Conservation (phyloP, 1,140 invertebrate genomes). For the Amyelois transitella region DNA sequence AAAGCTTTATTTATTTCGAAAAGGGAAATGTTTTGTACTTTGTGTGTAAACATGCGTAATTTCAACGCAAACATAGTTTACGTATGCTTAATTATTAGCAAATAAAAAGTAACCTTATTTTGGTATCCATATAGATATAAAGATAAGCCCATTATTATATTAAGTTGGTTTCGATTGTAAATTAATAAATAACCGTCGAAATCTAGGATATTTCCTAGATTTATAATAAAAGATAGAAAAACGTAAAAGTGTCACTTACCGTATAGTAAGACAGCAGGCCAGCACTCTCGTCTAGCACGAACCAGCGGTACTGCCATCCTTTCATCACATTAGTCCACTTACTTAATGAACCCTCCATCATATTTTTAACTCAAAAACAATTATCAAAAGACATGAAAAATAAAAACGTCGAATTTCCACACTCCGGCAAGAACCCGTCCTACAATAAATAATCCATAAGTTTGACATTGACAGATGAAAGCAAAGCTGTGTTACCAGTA, state of each 20-base stretch:
- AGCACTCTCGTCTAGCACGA: slow-evolving; percentile 97
- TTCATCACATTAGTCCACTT: slow-evolving; percentile 99
- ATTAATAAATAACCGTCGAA: slow-evolving; percentile 1
- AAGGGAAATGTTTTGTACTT: neutral
- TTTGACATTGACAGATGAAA: slow-evolving; percentile 51
- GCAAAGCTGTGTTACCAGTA: slow-evolving; percentile 28
- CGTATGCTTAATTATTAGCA: neutral
- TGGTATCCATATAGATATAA: neutral
- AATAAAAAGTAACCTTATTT: neutral
- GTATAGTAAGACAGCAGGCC: slow-evolving; percentile 97
- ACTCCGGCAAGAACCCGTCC: slow-evolving; percentile 38
- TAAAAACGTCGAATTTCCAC: slow-evolving; percentile 54
- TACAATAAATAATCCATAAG: slow-evolving; percentile 64
- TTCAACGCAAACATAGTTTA: neutral
- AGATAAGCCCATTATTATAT: too few species aligned
- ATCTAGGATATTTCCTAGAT: slow-evolving; percentile 8
- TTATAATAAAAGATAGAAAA: slow-evolving; percentile 8
- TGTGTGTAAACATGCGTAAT: neutral
- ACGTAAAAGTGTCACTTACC: slow-evolving; percentile 79
- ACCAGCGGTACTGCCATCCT: slow-evolving; percentile 99
- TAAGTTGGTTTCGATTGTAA: neutral
- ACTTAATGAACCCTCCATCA: slow-evolving; percentile 97
- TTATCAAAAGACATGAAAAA: slow-evolving; percentile 55
- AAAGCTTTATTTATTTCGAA: neutral
- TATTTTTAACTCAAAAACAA: slow-evolving; percentile 57